These are phyloP conservation scores for Frankliniella fusca DNA, from an alignment of 2,888 invertebrate species.

Conservation along the genomic window DNA sequence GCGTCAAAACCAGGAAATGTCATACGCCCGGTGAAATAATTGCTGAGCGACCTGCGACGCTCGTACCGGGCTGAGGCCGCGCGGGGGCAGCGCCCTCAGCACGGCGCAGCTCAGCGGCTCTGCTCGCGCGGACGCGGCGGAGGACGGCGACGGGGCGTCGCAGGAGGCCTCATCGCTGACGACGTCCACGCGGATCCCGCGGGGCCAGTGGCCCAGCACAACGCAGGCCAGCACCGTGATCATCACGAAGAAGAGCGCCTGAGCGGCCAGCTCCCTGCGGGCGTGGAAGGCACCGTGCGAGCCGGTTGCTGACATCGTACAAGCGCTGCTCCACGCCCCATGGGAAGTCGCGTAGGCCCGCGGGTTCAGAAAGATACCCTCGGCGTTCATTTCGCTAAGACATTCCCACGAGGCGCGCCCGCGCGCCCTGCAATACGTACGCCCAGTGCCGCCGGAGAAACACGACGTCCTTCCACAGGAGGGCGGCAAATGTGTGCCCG, in stretches of 20 bases:
- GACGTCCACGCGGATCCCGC: background rate
- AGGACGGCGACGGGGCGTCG: background rate
- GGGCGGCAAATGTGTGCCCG: background rate
- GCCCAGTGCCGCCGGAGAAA: background rate
- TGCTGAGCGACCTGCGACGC: too few species aligned
- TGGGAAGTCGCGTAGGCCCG: too few species aligned
- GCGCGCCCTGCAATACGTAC: background rate
- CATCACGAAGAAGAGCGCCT: background rate
- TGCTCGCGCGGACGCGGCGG: background rate
- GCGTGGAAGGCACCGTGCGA: background rate
- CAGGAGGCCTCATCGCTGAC: background rate
- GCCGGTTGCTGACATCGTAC: background rate
- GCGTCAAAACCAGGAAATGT: background rate
- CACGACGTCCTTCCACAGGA: background rate
- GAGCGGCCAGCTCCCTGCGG: background rate
- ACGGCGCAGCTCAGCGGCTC: background rate
- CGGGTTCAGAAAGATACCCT: too few species aligned
- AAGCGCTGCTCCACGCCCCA: too few species aligned
- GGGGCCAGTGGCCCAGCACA: background rate
- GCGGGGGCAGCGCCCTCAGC: background rate
- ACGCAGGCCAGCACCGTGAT: slow-evolving; percentile 6
- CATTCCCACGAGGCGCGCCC: too few species aligned
- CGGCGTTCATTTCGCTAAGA: too few species aligned
- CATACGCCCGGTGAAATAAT: too few species aligned
- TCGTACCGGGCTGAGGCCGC: background rate